Evolutionary conservation across 2,888 invertebrate genomes (phyloP).

Genomic region (Sylvicola cinctus): DNA sequence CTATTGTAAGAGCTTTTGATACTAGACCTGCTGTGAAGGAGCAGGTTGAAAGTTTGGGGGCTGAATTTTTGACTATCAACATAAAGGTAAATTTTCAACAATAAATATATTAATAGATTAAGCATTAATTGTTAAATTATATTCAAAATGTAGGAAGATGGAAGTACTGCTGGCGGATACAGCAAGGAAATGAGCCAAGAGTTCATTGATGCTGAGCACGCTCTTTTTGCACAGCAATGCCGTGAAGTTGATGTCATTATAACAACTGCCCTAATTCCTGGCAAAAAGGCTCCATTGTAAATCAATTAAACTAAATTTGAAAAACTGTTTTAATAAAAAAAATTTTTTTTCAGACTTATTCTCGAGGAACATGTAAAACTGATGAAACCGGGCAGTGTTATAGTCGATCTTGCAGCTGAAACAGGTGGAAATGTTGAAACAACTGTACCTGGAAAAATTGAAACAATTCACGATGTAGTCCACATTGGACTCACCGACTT

Average conservation of each 20-base stretch:
- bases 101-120: background rate
- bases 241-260: conserved; percentile 72
- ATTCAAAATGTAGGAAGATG: conserved; percentile 36
- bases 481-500: conserved; percentile 74
- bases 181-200: conserved; percentile 75
- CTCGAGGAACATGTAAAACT: conserved; percentile 14
- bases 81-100: conserved; percentile 32
- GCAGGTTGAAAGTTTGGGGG: conserved; percentile 72
- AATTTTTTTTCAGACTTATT: conserved; percentile 8
- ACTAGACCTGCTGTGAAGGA: conserved; percentile 65
- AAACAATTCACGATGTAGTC: conserved; percentile 54
- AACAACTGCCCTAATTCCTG: conserved; percentile 77
- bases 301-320: background rate
- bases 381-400: conserved; percentile 76
- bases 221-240: conserved; percentile 67
- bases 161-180: conserved; percentile 51
- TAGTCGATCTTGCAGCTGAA: conserved; percentile 78
- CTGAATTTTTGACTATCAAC: conserved; percentile 64
- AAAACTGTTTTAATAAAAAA: background rate
- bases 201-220: conserved; percentile 70
- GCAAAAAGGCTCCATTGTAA: conserved; percentile 53
- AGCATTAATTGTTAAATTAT: no score
- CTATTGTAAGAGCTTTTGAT: conserved; percentile 73
- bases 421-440: conserved; percentile 74
- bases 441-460: conserved; percentile 54